Percentiles rank a stretch among this genome's conserved stretches.
These are phyloP conservation scores for Vombatus ursinus DNA, from an alignment of 2,113 vertebrate genomes.

Conservation along the genomic window DNA sequence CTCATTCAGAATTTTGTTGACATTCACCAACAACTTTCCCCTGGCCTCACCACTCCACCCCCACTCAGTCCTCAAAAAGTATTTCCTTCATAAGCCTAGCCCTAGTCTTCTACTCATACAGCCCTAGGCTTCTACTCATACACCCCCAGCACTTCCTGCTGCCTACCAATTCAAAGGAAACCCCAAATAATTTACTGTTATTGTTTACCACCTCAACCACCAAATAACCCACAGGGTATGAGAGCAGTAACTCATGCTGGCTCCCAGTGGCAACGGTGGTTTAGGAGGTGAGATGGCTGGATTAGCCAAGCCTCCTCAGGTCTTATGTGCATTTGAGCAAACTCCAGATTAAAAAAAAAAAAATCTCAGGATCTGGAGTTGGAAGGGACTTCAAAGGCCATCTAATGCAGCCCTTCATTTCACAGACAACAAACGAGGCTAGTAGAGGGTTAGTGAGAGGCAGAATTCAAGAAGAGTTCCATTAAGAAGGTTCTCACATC, in stretches of 20 bases:
- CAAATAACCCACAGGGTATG: background rate
- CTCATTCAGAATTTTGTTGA: conserved; percentile 15
- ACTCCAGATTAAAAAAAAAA: background rate
- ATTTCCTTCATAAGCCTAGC: background rate
- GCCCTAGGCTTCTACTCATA: background rate
- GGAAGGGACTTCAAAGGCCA: background rate
- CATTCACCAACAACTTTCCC: conserved; percentile 31
- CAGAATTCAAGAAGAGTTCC: background rate
- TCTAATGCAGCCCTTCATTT: background rate
- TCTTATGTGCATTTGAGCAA: background rate
- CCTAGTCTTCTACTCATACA: background rate
- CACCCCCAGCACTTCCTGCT: conserved; percentile 50
- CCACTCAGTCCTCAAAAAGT: background rate
- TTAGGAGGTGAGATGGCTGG: background rate
- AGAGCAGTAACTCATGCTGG: background rate
- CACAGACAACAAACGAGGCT: background rate
- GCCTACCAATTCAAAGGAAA: conserved; percentile 60
- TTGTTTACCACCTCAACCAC: conserved; percentile 52
- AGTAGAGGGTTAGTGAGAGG: background rate
- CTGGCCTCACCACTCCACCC: background rate
- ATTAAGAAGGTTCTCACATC: background rate
- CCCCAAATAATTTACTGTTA: conserved; percentile 56
- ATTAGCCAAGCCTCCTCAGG: background rate
- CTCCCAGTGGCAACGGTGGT: background rate
- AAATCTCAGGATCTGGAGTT: background rate